Conservation (phyloP, 2,113 vertebrate species). For the Hyla sarda region DNA sequence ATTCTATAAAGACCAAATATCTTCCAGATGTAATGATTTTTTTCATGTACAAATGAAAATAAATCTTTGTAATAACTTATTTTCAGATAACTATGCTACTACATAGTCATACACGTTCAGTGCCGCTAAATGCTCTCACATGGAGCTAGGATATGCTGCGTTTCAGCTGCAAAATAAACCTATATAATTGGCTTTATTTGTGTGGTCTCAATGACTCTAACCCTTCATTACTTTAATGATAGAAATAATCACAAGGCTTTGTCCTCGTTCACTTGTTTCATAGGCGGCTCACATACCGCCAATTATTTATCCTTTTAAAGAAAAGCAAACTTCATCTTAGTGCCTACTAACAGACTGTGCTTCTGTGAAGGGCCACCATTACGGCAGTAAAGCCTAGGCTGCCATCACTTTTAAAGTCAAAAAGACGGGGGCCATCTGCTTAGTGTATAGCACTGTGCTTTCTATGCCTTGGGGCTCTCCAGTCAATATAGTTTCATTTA, state of each 20-base stretch:
- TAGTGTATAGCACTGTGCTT: not conserved
- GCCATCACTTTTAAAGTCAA: not conserved
- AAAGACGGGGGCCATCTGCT: not conserved
- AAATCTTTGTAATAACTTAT: slow-evolving; percentile 28
- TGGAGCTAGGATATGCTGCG: not conserved
- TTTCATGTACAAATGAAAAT: slow-evolving; percentile 45
- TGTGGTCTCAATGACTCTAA: not conserved
- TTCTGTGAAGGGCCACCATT: not conserved
- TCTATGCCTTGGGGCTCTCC: too few relatives aligned
- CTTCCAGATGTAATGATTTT: slow-evolving; percentile 54
- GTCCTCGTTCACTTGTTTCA: not conserved
- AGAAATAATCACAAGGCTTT: not conserved
- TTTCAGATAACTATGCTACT: slow-evolving; percentile 28
- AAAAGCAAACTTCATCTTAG: not conserved
- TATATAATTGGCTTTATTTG: slow-evolving; percentile 19
- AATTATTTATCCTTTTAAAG: not conserved
- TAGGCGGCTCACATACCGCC: not conserved
- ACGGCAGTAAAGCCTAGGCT: not conserved
- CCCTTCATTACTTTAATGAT: not conserved
- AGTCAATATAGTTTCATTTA: too few relatives aligned
- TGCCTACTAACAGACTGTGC: not conserved
- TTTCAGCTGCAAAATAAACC: slow-evolving; percentile 5
- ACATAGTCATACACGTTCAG: not conserved
- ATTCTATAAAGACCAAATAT: slow-evolving; percentile 52
- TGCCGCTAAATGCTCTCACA: slow-evolving; percentile 15